Percentiles rank a stretch among this genome's conserved stretches.
These are phyloP conservation scores for Philypnodon macrostomus DNA, from an alignment of 2,797 vertebrate genomes.

Conservation along the genomic window DNA sequence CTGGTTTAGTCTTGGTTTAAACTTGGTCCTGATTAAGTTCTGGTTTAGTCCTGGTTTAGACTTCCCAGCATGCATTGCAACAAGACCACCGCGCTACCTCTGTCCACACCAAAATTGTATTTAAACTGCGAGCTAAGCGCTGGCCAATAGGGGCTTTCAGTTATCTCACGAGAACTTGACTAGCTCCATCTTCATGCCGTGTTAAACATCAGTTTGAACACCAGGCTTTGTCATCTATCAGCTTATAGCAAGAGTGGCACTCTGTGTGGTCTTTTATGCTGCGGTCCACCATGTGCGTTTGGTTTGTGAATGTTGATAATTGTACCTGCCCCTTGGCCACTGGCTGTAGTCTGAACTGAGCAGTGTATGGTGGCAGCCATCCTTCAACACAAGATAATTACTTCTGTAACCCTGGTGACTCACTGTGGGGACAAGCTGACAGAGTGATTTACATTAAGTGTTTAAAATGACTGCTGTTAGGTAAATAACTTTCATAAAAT, in stretches of 20 bases:
- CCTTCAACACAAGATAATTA: slow-evolving; percentile 65
- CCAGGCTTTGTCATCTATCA: slow-evolving; percentile 21
- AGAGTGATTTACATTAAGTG: slow-evolving; percentile 19
- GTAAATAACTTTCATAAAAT: too few species aligned
- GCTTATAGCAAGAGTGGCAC: too few species aligned
- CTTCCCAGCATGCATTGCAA: too few species aligned
- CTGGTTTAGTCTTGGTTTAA: too few species aligned
- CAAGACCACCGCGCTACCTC: too few species aligned
- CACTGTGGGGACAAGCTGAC: slow-evolving; percentile 43
- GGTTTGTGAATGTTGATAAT: too few species aligned
- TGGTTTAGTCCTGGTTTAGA: too few species aligned
- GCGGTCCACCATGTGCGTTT: too few species aligned
- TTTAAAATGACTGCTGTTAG: slow-evolving; percentile 20
- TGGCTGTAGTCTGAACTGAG: slow-evolving; percentile 29
- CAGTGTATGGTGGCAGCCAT: slow-evolving; percentile 50
- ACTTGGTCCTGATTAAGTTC: too few species aligned
- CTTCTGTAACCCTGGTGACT: slow-evolving; percentile 40
- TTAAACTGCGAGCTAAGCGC: slow-evolving; percentile 36
- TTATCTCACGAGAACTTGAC: slow-evolving; percentile 16
- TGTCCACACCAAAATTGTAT: slow-evolving; percentile 21
- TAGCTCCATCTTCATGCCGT: background rate
- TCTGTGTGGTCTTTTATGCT: too few species aligned
- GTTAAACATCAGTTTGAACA: slow-evolving; percentile 13
- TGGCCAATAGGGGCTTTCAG: slow-evolving; percentile 13
- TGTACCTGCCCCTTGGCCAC: slow-evolving; percentile 40